Conservation (phyloP, 2,113 vertebrate genomes). For the Heliornis fulica region DNA sequence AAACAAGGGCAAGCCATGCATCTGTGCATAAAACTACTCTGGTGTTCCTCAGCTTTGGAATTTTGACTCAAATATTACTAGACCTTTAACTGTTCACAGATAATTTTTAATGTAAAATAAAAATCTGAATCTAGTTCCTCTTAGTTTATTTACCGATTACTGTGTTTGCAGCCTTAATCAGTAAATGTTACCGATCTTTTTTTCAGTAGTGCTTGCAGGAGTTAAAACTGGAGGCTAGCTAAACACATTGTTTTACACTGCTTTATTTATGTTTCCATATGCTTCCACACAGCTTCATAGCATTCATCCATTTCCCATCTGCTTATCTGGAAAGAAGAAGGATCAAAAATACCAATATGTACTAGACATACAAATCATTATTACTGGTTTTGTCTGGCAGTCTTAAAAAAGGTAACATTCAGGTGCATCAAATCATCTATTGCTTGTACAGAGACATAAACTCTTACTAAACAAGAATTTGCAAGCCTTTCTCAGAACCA, state of each 20-base stretch:
- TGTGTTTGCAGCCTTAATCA: not conserved
- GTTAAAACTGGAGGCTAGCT: not conserved
- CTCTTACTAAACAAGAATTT: not conserved
- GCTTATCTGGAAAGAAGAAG: constrained; percentile 33
- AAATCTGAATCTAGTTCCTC: not conserved
- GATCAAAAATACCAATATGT: constrained; percentile 25
- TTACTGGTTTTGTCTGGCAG: constrained; percentile 31
- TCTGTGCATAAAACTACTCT: not conserved
- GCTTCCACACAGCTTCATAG: not conserved
- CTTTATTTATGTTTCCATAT: constrained; percentile 33
- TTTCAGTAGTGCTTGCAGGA: not conserved
- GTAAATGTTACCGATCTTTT: not conserved
- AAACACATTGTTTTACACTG: not conserved
- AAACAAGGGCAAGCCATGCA: not conserved
- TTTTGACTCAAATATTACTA: not conserved
- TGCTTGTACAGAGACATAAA: not conserved
- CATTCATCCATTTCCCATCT: constrained; percentile 40
- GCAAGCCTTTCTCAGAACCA: not conserved
- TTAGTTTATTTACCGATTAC: not conserved
- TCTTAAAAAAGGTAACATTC: not conserved
- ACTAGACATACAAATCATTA: constrained; percentile 46
- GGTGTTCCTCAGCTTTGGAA: not conserved
- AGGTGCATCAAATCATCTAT: constrained; percentile 6
- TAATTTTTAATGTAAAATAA: not conserved
- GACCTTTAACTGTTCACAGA: not conserved